Evolutionary conservation across 2,888 invertebrate species (phyloP).

Genomic region (Syritta pipiens): DNA sequence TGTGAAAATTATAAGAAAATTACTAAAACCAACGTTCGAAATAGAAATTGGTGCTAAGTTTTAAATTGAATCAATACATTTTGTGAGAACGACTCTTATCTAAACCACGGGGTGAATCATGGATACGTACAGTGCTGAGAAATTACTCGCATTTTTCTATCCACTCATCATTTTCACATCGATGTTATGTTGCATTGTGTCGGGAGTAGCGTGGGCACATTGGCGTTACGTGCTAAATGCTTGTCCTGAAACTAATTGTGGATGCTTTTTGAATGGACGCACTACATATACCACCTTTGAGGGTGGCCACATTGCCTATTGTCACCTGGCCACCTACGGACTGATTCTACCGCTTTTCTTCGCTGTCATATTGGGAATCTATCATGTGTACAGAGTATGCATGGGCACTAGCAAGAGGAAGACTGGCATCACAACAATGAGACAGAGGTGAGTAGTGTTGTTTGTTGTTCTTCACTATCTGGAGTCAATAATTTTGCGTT

Average conservation of each 20-base stretch:
- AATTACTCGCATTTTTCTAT: conserved; percentile 76
- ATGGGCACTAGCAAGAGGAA: conserved; percentile 81
- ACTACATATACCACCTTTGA: conserved; percentile 83
- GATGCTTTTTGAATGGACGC: conserved; percentile 84
- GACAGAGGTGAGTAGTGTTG: conserved; percentile 76
- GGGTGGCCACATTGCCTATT: conserved; percentile 84
- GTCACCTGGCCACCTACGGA: conserved; percentile 85
- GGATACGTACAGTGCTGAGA: conserved; percentile 76
- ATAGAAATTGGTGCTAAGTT: conserved; percentile 24
- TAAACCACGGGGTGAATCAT: conserved; percentile 71
- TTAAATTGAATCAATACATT: neutral
- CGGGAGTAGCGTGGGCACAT: conserved; percentile 84
- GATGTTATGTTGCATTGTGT: conserved; percentile 76
- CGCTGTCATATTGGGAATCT: conserved; percentile 83
- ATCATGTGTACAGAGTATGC: conserved; percentile 86
- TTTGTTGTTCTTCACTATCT: neutral
- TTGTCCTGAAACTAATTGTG: conserved; percentile 84
- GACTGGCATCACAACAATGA: conserved; percentile 76
- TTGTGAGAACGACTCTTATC: conserved; percentile 41
- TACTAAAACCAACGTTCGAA: neutral
- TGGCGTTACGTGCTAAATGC: conserved; percentile 84
- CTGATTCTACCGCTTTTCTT: conserved; percentile 83
- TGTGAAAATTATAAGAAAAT: conserved; percentile 35
- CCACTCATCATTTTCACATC: conserved; percentile 76
- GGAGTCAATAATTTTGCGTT: neutral